A percentile compares a stretch with the other conserved stretches of the same genome.
phyloP scores from a whole-genome alignment of 2,113 vertebrate genomes.

The Cyprinodon brontotheroides region DNA sequence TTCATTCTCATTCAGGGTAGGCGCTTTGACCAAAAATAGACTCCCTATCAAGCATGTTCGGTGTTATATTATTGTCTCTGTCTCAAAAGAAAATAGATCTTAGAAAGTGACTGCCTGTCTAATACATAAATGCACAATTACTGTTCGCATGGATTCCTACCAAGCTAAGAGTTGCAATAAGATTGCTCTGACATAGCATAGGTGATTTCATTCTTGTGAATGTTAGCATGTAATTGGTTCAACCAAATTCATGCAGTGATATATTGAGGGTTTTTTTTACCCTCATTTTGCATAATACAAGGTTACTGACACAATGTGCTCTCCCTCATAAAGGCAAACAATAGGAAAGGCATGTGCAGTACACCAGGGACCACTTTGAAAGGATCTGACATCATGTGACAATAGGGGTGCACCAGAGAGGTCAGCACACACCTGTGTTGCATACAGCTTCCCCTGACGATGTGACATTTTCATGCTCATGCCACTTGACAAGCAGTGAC shows the following conservation, averaged over 20 bases:
- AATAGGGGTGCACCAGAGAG: slow-evolving; percentile 60
- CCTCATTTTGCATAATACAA: slow-evolving; percentile 36
- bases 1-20: slow-evolving; percentile 72
- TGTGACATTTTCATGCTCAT: slow-evolving; percentile 72
- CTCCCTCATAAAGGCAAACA: slow-evolving; percentile 34
- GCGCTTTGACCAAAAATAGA: slow-evolving; percentile 71
- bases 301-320: slow-evolving; percentile 42
- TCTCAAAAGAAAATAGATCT: slow-evolving; percentile 69
- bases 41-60: slow-evolving; percentile 64
- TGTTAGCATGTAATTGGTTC: slow-evolving; percentile 73
- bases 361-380: slow-evolving; percentile 54
- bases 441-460: slow-evolving; percentile 50
- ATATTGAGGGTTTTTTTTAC: slow-evolving; percentile 35
- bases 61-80: slow-evolving; percentile 69
- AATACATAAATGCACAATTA: slow-evolving; percentile 71
- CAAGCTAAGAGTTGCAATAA: slow-evolving; percentile 45
- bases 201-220: slow-evolving; percentile 60
- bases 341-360: slow-evolving; percentile 31
- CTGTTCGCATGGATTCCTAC: slow-evolving; percentile 63
- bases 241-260: slow-evolving; percentile 38
- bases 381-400: slow-evolving; percentile 70
- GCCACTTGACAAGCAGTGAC: slow-evolving; percentile 39
- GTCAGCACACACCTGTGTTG: slow-evolving; percentile 45
- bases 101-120: slow-evolving; percentile 60
- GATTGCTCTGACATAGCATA: slow-evolving; percentile 45